Conservation (phyloP, 2,888 invertebrate genomes). For the Leucophenga montana region DNA sequence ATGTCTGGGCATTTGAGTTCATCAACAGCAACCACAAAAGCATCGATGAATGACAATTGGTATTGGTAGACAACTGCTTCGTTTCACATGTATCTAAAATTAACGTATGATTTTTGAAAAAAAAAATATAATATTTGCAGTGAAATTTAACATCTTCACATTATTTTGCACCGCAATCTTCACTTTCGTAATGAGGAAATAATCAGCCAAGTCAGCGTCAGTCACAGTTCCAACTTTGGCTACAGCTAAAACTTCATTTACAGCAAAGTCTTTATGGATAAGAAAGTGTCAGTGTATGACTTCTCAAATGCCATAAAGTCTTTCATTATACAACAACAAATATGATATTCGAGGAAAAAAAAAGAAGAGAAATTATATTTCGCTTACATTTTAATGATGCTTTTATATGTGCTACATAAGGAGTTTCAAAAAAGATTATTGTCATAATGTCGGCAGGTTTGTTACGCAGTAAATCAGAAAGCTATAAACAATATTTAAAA, state of each 20-base stretch:
- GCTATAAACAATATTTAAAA: too few species aligned
- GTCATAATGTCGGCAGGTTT: too few species aligned
- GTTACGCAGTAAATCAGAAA: too few species aligned
- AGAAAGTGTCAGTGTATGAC: constrained; percentile 23
- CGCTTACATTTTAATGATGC: neutral
- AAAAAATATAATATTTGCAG: constrained; percentile 23
- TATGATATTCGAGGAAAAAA: too few species aligned
- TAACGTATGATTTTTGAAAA: neutral
- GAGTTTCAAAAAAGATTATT: too few species aligned
- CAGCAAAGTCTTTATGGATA: neutral
- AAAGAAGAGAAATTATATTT: neutral
- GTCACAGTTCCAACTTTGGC: neutral
- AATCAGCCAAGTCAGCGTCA: constrained; percentile 27
- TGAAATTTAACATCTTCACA: constrained; percentile 42
- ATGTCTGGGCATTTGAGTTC: constrained; percentile 35
- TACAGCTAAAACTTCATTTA: neutral
- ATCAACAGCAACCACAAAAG: constrained; percentile 6
- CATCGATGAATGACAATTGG: constrained; percentile 3
- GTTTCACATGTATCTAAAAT: too few species aligned
- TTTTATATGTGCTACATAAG: too few species aligned
- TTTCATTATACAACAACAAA: neutral
- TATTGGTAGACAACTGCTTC: neutral
- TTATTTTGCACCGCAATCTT: neutral
- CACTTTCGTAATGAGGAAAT: constrained; percentile 61
- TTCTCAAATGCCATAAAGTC: constrained; percentile 17